Percentiles rank a stretch among this genome's conserved stretches.
phyloP scores from a whole-genome alignment of 1,140 invertebrate genomes.

The Papilio polyxenes region DNA sequence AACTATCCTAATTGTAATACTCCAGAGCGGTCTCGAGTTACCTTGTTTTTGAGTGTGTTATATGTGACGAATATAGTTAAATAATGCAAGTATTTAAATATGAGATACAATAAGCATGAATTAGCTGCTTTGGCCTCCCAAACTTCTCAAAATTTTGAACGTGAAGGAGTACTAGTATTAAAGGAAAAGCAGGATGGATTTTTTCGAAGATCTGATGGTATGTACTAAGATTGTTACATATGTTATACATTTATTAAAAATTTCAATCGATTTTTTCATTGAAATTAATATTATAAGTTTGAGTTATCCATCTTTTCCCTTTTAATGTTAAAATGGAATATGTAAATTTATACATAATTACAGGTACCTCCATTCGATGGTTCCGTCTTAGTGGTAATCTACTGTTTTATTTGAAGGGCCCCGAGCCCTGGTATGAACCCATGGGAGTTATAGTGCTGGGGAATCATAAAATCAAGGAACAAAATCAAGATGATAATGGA shows the following conservation, averaged over 20 bases:
- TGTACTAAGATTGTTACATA: slow-evolving; percentile 63
- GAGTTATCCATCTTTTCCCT: no score
- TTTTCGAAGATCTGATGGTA: slow-evolving; percentile 94
- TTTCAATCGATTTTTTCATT: background rate
- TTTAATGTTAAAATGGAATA: background rate
- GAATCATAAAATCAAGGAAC: slow-evolving; percentile 85
- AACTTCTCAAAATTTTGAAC: slow-evolving; percentile 93
- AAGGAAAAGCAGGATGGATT: slow-evolving; percentile 94
- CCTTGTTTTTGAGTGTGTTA: slow-evolving; percentile 45
- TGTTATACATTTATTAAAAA: background rate
- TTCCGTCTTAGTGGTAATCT: slow-evolving; percentile 95
- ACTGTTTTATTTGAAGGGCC: slow-evolving; percentile 96
- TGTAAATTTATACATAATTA: background rate
- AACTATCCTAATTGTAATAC: background rate
- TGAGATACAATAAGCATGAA: slow-evolving; percentile 96
- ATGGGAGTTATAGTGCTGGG: slow-evolving; percentile 93
- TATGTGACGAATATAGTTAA: slow-evolving; percentile 44
- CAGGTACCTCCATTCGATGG: slow-evolving; percentile 92
- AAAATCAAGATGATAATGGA: slow-evolving; percentile 79
- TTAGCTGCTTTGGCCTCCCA: slow-evolving; percentile 91
- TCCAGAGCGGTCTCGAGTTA: slow-evolving; percentile 6
- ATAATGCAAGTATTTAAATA: slow-evolving; percentile 75
- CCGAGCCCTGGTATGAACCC: slow-evolving; percentile 93
- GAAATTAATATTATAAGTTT: background rate
- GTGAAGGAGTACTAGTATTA: slow-evolving; percentile 93